A percentile compares a stretch with the other conserved stretches of the same genome.
Conservation (phyloP, 2,888 invertebrate genomes). For the Sympetrum striolatum region DNA sequence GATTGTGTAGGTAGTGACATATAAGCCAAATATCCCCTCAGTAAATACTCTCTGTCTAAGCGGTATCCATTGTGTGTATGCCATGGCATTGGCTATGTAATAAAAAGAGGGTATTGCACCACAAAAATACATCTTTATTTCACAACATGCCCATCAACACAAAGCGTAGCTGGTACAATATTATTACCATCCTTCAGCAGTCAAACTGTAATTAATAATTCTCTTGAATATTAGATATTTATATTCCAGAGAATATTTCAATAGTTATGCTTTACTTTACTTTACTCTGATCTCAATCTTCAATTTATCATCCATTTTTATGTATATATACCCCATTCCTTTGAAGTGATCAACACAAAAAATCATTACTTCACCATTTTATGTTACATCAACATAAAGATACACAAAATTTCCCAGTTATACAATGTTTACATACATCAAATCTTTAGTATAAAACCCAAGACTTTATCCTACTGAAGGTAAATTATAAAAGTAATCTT, state of each 20-base stretch:
- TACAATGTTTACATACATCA: background rate
- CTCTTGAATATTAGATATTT: background rate
- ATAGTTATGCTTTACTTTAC: background rate
- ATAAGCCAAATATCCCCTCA: no score
- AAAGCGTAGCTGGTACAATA: slow-evolving; percentile 24
- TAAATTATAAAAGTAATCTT: background rate
- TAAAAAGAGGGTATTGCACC: background rate
- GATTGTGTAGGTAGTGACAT: no score
- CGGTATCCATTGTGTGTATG: no score
- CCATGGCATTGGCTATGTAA: no score
- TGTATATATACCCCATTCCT: no score
- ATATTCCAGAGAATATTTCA: background rate
- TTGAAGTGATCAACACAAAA: background rate
- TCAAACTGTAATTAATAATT: background rate
- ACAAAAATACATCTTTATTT: slow-evolving; percentile 42
- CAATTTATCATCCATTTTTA: no score
- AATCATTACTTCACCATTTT: background rate
- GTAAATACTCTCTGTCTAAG: no score
- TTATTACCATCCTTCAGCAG: background rate
- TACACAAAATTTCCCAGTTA: background rate
- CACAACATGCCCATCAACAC: slow-evolving; percentile 38
- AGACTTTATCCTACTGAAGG: background rate
- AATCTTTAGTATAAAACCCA: background rate
- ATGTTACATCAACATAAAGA: background rate
- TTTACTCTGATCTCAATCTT: no score